phyloP scores from a whole-genome alignment of 2,113 vertebrate genomes.

The Sardina pilchardus region DNA sequence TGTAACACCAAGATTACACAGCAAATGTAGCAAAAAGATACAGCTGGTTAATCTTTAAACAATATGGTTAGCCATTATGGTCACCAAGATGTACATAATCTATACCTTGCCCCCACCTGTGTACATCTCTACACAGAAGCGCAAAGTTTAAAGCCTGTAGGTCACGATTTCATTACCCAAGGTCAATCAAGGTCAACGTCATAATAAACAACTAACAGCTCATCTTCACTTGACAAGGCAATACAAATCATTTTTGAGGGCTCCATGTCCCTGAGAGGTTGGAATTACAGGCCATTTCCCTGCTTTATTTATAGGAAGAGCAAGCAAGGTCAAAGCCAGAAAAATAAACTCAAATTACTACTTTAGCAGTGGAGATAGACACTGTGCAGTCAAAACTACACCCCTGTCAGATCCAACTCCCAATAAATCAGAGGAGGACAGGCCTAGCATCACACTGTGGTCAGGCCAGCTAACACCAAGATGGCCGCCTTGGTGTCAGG shows the following conservation, averaged over 20 bases:
- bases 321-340: constrained; percentile 1
- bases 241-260: neutral
- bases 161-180: neutral
- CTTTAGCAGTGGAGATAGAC: neutral
- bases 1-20: constrained; percentile 2
- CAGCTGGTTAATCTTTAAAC: neutral
- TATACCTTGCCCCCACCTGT: neutral
- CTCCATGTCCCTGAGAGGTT: neutral
- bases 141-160: neutral
- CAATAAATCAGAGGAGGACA: neutral
- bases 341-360: neutral
- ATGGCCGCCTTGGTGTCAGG: constrained; percentile 55
- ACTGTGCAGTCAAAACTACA: neutral
- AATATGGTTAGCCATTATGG: neutral
- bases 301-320: neutral
- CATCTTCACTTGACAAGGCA: neutral
- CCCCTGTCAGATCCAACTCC: neutral
- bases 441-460: neutral
- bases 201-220: neutral
- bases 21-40: neutral
- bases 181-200: neutral
- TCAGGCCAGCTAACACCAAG: constrained; percentile 24
- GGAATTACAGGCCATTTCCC: neutral
- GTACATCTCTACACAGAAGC: neutral
- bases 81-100: neutral